These are phyloP conservation scores for Callyntrura guangdongensis DNA, from an alignment of 2,888 invertebrate genomes.

Conservation along the genomic window DNA sequence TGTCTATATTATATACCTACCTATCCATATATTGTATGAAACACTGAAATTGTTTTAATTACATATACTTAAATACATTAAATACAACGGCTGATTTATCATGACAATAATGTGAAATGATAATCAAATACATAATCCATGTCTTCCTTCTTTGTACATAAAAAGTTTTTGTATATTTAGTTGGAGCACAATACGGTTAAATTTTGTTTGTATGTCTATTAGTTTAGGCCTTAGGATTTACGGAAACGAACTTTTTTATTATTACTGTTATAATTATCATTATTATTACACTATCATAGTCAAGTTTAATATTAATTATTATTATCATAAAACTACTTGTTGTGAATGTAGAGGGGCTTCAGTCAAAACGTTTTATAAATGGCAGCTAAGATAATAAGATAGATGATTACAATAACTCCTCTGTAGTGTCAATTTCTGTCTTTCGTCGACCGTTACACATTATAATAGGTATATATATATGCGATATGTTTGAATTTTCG, in stretches of 20 bases:
- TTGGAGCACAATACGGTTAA: not conserved
- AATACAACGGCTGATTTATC: slow-evolving; percentile 66
- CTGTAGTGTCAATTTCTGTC: slow-evolving; percentile 3
- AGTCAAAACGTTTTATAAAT: slow-evolving; percentile 15
- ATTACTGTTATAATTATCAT: not conserved
- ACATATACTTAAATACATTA: not conserved
- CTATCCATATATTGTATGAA: not conserved
- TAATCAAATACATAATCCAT: slow-evolving; percentile 80
- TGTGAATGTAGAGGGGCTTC: slow-evolving; percentile 23
- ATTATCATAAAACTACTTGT: slow-evolving; percentile 4
- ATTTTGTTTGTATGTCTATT: not conserved
- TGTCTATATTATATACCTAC: too few species aligned
- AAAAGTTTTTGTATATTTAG: slow-evolving; percentile 54
- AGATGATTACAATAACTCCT: not conserved
- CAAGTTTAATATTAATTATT: not conserved
- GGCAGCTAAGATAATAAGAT: slow-evolving; percentile 37
- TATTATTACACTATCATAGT: not conserved
- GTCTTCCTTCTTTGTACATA: slow-evolving; percentile 82
- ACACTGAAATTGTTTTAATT: not conserved
- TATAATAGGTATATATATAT: not conserved
- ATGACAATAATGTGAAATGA: slow-evolving; percentile 81
- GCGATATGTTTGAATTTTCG: not conserved
- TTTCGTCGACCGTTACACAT: slow-evolving; percentile 40
- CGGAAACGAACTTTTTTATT: not conserved
- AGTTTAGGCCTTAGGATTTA: not conserved